phyloP scores from a whole-genome alignment of 1,140 invertebrate species.

The Hylyphantes graminicola region DNA sequence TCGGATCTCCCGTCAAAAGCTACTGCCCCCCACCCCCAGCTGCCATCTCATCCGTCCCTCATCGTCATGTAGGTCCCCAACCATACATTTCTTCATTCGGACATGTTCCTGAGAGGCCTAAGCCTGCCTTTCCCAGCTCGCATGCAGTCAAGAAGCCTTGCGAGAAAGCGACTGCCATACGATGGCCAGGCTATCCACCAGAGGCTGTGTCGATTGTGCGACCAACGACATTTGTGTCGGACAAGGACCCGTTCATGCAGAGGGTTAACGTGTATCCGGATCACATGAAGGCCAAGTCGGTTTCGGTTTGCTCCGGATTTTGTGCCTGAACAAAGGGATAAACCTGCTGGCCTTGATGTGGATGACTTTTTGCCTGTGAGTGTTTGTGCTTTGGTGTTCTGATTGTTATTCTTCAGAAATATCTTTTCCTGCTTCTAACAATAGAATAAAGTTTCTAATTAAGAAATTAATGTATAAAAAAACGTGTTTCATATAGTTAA shows the following conservation, averaged over 20 bases:
- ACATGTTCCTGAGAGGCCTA: slow-evolving; percentile 40
- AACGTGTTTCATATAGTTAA: background rate
- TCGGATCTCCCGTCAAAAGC: slow-evolving; percentile 42
- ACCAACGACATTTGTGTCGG: slow-evolving; percentile 50
- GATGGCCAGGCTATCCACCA: slow-evolving; percentile 50
- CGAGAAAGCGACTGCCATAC: slow-evolving; percentile 48
- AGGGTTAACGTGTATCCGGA: slow-evolving; percentile 49
- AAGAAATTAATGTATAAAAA: background rate
- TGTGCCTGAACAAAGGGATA: slow-evolving; percentile 78
- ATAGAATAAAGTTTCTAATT: background rate
- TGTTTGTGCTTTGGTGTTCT: background rate
- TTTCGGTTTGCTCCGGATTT: slow-evolving; percentile 58
- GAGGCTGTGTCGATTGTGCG: slow-evolving; percentile 59
- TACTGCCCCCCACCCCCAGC: slow-evolving; percentile 21
- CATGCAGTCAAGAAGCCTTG: slow-evolving; percentile 41
- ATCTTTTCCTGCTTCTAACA: too few relatives aligned
- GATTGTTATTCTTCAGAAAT: too few relatives aligned
- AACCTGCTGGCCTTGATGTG: slow-evolving; percentile 80
- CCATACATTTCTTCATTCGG: slow-evolving; percentile 20
- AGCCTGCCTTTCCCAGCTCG: slow-evolving; percentile 19
- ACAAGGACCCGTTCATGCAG: slow-evolving; percentile 45
- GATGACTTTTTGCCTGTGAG: slow-evolving; percentile 80
- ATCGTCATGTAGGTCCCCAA: slow-evolving; percentile 2
- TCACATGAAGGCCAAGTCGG: slow-evolving; percentile 38
- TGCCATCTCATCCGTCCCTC: slow-evolving; percentile 8